Evolutionary conservation across 1,140 invertebrate genomes (phyloP), one percentile per base, ranked within the genome.

Genomic region (Megalonaias nervosa): DNA sequence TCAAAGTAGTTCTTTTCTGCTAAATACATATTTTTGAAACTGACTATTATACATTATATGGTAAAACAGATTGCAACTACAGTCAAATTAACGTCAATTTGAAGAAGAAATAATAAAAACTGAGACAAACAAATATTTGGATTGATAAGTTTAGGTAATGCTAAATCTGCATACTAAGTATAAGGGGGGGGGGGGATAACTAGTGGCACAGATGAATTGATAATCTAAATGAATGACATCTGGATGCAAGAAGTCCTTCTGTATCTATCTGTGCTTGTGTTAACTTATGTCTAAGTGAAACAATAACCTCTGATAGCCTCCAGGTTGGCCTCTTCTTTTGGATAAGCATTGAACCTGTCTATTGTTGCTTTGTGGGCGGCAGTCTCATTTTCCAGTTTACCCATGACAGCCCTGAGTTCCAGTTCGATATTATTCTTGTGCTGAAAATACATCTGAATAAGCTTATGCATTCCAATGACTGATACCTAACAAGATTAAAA

Each of bases 321-420:
- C 79, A 96, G 89, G 91, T 96, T 97, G 17, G 96, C 96, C 89
- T 97, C 96, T 88, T 98, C 96, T 76, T 91, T 96, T 66, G 88
- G 89, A 73, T 91, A 96, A 1, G 96, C 96, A 58, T 89, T 90
- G 71, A 91, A 86, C 55, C 81, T 82, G 16, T 86, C 86, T 1
- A 90, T 81, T 5, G 89, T 91, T 90, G 97, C 96, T 88, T 97
- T 95, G 86, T 97, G 97, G 1, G 96, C 95, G 76, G 94, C 93
- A 1, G 96, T 93, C 92, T 98, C 97, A 87, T 97, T 95, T 85
- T 97, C 95, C 86, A 97, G 97, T 76, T 95, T 94, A 76, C 94
- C 94, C 88, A 96, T 95, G 21, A 95, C 94, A 48, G 96, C 94
- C 90, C 97, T 97, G 26, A 98, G 88, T 90, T 99, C 97, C 26